phyloP scores from a whole-genome alignment of 2,797 vertebrate species.

The Dipus sagitta region DNA sequence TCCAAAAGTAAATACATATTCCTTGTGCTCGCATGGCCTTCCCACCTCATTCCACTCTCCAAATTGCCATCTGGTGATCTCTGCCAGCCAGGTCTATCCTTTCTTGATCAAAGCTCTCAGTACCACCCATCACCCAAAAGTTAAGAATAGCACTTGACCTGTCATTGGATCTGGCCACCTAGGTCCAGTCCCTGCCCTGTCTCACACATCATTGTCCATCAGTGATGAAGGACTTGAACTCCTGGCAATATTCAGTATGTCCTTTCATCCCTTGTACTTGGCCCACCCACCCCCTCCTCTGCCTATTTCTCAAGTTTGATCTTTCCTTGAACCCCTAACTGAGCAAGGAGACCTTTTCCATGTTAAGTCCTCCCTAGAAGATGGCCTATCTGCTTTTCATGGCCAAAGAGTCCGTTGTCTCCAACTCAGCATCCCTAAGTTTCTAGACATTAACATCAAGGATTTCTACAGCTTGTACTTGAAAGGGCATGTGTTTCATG shows the following conservation, averaged over 20 bases:
- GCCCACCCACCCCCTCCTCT: neutral
- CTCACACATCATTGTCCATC: neutral
- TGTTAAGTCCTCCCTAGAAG: too few species aligned
- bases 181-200: neutral
- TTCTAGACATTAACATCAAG: neutral
- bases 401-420: neutral
- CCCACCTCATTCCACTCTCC: neutral
- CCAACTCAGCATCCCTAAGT: neutral
- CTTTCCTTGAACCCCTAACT: neutral
- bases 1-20: too few species aligned
- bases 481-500: too few species aligned
- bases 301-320: neutral
- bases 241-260: too few species aligned
- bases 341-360: neutral
- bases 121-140: neutral
- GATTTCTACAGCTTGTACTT: neutral
- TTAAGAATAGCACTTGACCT: neutral
- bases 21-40: neutral
- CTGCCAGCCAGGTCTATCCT: neutral
- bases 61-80: neutral
- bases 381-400: neutral
- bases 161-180: neutral
- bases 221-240: neutral
- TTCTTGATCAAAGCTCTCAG: neutral
- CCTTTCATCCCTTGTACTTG: neutral